A percentile compares a stretch with the other conserved stretches of the same genome.
These are phyloP conservation scores for Spialia ferax DNA, from an alignment of 2,888 invertebrate genomes.

Conservation along the genomic window DNA sequence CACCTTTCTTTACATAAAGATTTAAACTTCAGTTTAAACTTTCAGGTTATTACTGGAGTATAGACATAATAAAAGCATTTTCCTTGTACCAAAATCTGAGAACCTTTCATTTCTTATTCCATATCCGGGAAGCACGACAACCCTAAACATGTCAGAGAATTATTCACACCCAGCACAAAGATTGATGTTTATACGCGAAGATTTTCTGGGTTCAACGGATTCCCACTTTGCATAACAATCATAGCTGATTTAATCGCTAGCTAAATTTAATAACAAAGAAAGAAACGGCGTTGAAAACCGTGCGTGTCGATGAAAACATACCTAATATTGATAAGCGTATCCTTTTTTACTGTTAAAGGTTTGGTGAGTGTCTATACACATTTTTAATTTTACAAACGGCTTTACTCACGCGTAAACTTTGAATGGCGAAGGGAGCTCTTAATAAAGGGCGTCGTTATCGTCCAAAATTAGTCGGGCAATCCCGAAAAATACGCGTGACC, in stretches of 20 bases:
- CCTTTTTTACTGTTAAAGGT: not conserved
- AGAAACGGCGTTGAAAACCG: slow-evolving; percentile 15
- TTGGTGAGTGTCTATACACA: not conserved
- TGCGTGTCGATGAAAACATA: slow-evolving; percentile 19
- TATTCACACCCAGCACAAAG: slow-evolving; percentile 10
- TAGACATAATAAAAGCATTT: too few relatives aligned
- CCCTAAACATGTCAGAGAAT: slow-evolving; percentile 9
- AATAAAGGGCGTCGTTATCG: too few relatives aligned
- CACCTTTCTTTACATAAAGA: too few relatives aligned
- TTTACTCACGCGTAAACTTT: too few relatives aligned
- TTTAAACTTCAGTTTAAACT: too few relatives aligned
- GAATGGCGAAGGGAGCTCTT: too few relatives aligned
- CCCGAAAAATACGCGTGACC: too few relatives aligned
- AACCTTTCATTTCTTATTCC: too few relatives aligned
- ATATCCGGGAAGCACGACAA: not conserved
- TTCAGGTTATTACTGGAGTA: too few relatives aligned
- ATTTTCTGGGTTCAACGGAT: slow-evolving; percentile 25
- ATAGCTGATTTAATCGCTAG: slow-evolving; percentile 16
- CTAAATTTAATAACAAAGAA: slow-evolving; percentile 20
- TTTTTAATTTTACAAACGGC: too few relatives aligned
- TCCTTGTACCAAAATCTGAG: too few relatives aligned
- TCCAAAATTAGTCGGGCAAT: too few relatives aligned
- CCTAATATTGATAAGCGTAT: not conserved
- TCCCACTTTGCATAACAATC: slow-evolving; percentile 15
- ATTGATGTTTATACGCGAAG: slow-evolving; percentile 10